Evolutionary conservation across 2,113 vertebrate genomes (phyloP), one percentile per base, ranked within the genome.

Genomic region (Nesoenas mayeri): DNA sequence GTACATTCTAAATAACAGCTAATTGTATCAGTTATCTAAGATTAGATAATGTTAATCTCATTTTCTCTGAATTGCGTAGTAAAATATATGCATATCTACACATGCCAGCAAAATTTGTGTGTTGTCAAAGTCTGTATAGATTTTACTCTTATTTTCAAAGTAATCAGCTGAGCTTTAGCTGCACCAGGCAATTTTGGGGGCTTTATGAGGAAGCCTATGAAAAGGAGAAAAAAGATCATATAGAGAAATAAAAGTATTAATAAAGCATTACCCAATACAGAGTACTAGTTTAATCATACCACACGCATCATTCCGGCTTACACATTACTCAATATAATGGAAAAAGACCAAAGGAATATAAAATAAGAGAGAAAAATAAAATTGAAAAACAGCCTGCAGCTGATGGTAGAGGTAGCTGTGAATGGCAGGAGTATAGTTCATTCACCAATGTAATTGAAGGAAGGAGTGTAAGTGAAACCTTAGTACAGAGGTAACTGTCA

Each of bases 281-380:
- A 69, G 16, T 54, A 58, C 53, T 47, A 36, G 47, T 69, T 15
- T 89, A 65, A 75, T 93, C 69, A 71, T 11, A 91, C 11, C 11
- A 85, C 25, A 57, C 6, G 12, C 21, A 80, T 91, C 24, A 28
- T 92, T 70, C 62, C 80, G 36, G 80, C 9, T 34, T 53, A 84
- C 38, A 54, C 31, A 78, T 96, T 87, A 91, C 28, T 95, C 58
- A 81, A 6, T 16, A 65, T 86, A 95, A 96, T 69, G 54, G 66
- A 88, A 94, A 91, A 91, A 79, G 31, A 65, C 57, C 56, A 85
- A 88, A 80, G 31, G 65, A 93, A 80, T 91, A 77, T 73, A 81
- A 89, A 91, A 78, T 0, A 7, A 11, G 60, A 54, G 57, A 79
- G 29, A 85, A 86, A 79, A 79, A 71, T 29, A 95, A 88, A 94